Conservation (phyloP, 1,140 invertebrate species). For the Trypoxylus dichotomus region DNA sequence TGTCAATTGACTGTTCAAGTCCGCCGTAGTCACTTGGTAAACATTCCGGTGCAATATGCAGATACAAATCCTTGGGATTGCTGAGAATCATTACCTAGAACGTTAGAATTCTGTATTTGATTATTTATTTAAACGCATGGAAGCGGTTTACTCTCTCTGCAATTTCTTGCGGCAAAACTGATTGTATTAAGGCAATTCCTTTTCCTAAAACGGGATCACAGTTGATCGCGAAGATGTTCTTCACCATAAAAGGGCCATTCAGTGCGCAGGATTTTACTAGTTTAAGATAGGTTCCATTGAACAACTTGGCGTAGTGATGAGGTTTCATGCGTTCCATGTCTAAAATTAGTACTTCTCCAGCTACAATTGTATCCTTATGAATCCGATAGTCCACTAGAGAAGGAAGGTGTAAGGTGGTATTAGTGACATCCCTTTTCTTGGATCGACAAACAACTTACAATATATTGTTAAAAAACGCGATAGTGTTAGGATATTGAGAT, state of each 20-base stretch:
- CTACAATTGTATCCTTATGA: background rate
- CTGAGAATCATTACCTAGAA: background rate
- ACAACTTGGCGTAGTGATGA: background rate
- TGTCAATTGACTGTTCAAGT: background rate
- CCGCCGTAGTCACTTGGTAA: background rate
- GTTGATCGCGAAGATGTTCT: background rate
- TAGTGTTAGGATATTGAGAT: background rate
- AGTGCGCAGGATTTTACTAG: slow-evolving; percentile 24
- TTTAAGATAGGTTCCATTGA: background rate
- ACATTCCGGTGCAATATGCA: background rate
- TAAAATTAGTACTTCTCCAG: background rate
- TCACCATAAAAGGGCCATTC: background rate
- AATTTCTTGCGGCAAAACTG: background rate
- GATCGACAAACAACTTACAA: background rate
- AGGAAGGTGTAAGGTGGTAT: background rate
- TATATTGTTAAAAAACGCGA: background rate
- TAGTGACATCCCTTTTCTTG: too few species aligned
- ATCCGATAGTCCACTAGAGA: background rate
- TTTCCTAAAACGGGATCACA: background rate
- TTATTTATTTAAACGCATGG: background rate
- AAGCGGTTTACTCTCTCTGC: background rate
- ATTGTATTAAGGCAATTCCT: background rate
- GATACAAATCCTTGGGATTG: background rate
- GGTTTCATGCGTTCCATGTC: background rate
- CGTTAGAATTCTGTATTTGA: background rate